Evolutionary conservation across 2,888 invertebrate genomes (phyloP), one percentile per base, ranked within the genome.

Genomic region (Leptura quadrifasciata): DNA sequence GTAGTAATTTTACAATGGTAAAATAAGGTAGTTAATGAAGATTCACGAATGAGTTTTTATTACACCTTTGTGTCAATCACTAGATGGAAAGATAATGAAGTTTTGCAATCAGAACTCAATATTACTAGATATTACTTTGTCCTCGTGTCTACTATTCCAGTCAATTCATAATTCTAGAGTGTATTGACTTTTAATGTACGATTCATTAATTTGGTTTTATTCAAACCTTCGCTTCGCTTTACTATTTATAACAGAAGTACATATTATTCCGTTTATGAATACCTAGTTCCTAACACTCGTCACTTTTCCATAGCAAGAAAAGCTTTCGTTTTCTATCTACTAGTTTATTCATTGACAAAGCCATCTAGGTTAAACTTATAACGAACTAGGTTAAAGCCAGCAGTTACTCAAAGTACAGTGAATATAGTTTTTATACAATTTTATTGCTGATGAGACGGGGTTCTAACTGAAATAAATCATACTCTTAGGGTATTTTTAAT

Each of bases 171-270:
- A 27, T 27, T 27, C 27, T 39, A 10, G 1, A 1, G 35, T 39
- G 9, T 39, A 39, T 39, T 39, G 35, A 39, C 35, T 39, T 39
- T 39, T 39, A 39, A 1, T 6, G 35, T 9, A 39, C 5, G 1
- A 47, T 47, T 47, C 47, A 47, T 47, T 47, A 47, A 47, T 47
- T 47, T 47, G 47, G 6, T 47, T 47, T 47, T 47, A 47, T n/a
- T 47, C n/a, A 47, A 47, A 47, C 47, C 47, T 47, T 47, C n/a
- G 4, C 47, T 5, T n/a, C n/a, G 12, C 15, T 47, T n/a, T n/a
- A 47, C n/a, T 47, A 9, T 47, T n/a, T 15, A 12, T 39, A 1
- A 15, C 39, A 47, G 47, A n/a, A 47, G 17, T 47, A 47, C 15
- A 15, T 39, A 15, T 2, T n/a, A n/a, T 1, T 47, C n/a, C n/a